Conservation (phyloP, 2,888 invertebrate genomes). For the Copidosoma aretas region DNA sequence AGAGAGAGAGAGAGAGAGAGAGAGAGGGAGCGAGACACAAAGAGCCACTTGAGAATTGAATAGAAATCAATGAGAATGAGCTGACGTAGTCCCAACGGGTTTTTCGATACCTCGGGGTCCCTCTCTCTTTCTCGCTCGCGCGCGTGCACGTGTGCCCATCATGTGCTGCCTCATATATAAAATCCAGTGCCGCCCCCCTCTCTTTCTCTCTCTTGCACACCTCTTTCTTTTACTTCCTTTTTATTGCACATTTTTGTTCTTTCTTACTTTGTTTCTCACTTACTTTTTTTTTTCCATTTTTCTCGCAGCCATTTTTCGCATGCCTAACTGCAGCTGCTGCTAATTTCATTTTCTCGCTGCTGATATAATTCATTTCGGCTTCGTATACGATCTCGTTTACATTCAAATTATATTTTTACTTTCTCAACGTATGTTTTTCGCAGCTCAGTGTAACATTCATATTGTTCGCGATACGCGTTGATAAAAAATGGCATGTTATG, state of each 20-base stretch:
- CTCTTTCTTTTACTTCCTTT: neutral
- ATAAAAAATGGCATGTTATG: too few relatives aligned
- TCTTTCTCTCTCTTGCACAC: neutral
- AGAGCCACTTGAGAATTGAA: conserved; percentile 32
- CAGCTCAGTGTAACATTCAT: too few relatives aligned
- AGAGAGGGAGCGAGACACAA: neutral
- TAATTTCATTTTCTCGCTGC: neutral
- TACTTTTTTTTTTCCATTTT: neutral
- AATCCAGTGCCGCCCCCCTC: neutral
- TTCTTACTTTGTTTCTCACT: conserved; percentile 1
- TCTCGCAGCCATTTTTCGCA: neutral
- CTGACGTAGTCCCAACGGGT: conserved; percentile 32
- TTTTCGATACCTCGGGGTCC: conserved; percentile 19
- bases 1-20: neutral
- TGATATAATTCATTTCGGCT: neutral
- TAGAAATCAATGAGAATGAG: conserved; percentile 31
- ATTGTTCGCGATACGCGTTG: too few relatives aligned
- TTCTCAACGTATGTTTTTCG: too few relatives aligned
- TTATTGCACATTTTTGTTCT: conserved; percentile 1
- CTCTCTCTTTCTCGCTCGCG: too few relatives aligned
- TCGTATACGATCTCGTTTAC: neutral
- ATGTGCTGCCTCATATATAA: conserved; percentile 6
- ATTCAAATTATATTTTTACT: neutral
- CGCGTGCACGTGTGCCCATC: conserved; percentile 16
- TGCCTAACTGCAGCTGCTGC: neutral